phyloP scores from a whole-genome alignment of 2,888 invertebrate species.

The Netelia melanura region DNA sequence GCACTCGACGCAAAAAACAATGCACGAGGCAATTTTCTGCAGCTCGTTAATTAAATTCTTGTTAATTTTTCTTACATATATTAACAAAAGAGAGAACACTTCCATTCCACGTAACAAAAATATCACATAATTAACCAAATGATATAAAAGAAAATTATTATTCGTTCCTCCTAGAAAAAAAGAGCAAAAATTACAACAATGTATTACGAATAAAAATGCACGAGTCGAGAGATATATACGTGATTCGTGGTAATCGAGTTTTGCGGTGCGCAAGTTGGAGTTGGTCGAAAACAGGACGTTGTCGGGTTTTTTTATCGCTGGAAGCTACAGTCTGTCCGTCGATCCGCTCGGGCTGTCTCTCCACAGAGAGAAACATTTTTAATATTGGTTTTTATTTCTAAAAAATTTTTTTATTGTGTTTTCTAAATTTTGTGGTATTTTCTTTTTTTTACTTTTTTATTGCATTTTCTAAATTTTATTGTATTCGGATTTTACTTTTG shows the following conservation, averaged over 20 bases:
- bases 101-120: no score
- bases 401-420: no score
- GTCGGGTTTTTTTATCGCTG: conserved; percentile 16
- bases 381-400: background rate
- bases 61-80: no score
- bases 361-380: background rate
- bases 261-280: conserved; percentile 28
- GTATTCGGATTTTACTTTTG: background rate
- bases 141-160: no score
- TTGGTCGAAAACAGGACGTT: conserved; percentile 56
- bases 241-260: conserved; percentile 41
- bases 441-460: background rate
- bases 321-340: background rate
- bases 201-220: background rate
- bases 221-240: background rate
- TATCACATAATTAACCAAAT: no score
- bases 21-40: no score
- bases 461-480: no score
- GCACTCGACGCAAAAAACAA: no score
- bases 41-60: no score
- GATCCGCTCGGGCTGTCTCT: background rate
- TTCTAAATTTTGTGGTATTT: background rate
- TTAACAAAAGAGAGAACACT: no score
- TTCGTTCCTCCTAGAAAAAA: conserved; percentile 10
- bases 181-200: background rate